Percentiles rank a stretch among this genome's conserved stretches.
phyloP scores from a whole-genome alignment of 2,797 vertebrate species.

The Xenentodon cancila region DNA sequence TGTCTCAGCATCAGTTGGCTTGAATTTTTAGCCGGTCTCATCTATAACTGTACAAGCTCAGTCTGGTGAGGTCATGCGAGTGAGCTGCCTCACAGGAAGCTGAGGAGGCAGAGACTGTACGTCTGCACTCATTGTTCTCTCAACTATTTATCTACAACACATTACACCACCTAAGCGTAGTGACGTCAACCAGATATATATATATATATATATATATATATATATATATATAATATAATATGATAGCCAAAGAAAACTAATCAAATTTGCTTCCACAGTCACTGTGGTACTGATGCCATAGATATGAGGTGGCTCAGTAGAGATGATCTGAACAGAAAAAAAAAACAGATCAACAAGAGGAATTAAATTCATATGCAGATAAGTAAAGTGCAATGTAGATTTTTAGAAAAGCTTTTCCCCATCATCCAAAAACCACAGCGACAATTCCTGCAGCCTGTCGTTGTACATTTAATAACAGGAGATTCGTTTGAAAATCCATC shows the following conservation, averaged over 20 bases:
- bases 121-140: slow-evolving; percentile 4
- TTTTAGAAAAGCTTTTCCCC: slow-evolving; percentile 1
- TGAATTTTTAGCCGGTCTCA: slow-evolving; percentile 1
- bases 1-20: neutral
- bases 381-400: neutral
- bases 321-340: slow-evolving; percentile 9
- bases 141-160: slow-evolving; percentile 18
- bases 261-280: slow-evolving; percentile 19
- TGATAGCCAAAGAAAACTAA: slow-evolving; percentile 12
- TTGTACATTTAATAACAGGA: slow-evolving; percentile 39
- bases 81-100: slow-evolving; percentile 13
- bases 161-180: neutral
- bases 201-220: too few species aligned
- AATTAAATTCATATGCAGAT: neutral
- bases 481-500: slow-evolving; percentile 19
- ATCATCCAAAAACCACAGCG: neutral
- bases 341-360: neutral
- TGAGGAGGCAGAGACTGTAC: slow-evolving; percentile 11
- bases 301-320: slow-evolving; percentile 12
- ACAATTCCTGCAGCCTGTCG: slow-evolving; percentile 16
- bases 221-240: too few species aligned
- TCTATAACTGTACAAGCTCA: slow-evolving; percentile 4
- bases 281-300: slow-evolving; percentile 15
- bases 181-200: slow-evolving; percentile 30
- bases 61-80: slow-evolving; percentile 17